A percentile compares a stretch with the other conserved stretches of the same genome.
These are phyloP conservation scores for Orcinus orca DNA, from an alignment of 2,113 vertebrate genomes.

Conservation along the genomic window DNA sequence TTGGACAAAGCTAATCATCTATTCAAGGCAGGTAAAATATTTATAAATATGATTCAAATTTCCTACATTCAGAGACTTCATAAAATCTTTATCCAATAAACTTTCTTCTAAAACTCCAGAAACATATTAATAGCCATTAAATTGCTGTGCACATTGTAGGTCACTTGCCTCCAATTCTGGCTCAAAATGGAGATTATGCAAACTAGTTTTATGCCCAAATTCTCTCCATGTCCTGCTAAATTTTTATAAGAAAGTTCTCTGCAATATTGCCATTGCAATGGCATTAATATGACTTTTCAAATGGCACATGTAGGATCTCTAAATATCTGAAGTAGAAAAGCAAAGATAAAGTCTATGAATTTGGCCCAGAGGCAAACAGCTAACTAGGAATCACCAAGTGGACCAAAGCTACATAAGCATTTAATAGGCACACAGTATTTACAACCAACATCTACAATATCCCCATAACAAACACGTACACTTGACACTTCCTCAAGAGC, in stretches of 20 bases:
- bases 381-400: neutral
- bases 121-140: conserved; percentile 39
- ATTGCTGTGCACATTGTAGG: neutral
- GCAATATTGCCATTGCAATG: neutral
- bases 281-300: neutral
- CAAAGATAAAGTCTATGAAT: neutral
- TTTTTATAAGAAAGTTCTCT: conserved; percentile 19
- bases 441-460: neutral
- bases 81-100: conserved; percentile 59
- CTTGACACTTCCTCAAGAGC: neutral
- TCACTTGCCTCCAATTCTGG: conserved; percentile 18
- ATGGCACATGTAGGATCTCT: neutral
- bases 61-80: conserved; percentile 52
- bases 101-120: conserved; percentile 59
- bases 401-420: neutral
- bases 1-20: conserved; percentile 64
- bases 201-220: neutral
- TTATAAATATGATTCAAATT: conserved; percentile 70
- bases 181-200: neutral
- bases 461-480: neutral
- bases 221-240: neutral
- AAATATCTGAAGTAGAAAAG: conserved; percentile 47
- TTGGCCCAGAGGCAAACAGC: neutral
- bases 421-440: neutral
- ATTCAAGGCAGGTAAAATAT: conserved; percentile 72